Evolutionary conservation across 1,140 invertebrate species (phyloP).

Genomic region (Drosophila orena): DNA sequence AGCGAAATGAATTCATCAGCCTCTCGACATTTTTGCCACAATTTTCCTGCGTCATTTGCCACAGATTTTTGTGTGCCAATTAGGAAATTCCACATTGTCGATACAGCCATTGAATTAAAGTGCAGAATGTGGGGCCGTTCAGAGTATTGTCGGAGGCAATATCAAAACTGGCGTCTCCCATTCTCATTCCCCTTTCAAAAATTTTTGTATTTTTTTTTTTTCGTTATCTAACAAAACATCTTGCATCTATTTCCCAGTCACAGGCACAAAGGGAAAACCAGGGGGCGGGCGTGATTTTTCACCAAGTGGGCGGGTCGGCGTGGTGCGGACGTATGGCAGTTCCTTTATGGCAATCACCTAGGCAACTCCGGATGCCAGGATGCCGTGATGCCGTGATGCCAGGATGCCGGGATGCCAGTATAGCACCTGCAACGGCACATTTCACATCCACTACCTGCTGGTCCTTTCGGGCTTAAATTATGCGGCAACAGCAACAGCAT

Average conservation of each 20-base stretch:
- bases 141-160: slow-evolving; percentile 3
- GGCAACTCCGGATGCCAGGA: slow-evolving; percentile 26
- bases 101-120: slow-evolving; percentile 10
- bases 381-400: slow-evolving; percentile 8
- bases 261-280: slow-evolving; percentile 15
- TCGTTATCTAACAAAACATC: slow-evolving; percentile 35
- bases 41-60: not conserved
- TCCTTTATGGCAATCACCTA: slow-evolving; percentile 70
- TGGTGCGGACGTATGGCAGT: slow-evolving; percentile 47
- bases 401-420: slow-evolving; percentile 17
- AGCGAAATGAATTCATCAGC: not conserved
- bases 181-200: not conserved
- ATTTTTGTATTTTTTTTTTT: not conserved
- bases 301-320: not conserved
- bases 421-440: slow-evolving; percentile 17
- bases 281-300: not conserved
- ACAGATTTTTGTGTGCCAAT: slow-evolving; percentile 12
- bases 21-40: not conserved
- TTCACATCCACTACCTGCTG: not conserved
- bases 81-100: not conserved
- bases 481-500: slow-evolving; percentile 44
- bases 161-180: not conserved
- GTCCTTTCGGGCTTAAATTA: slow-evolving; percentile 57
- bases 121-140: not conserved
- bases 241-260: slow-evolving; percentile 37